Evolutionary conservation across 2,888 invertebrate genomes (phyloP).

Genomic region (Euclidia mi): DNA sequence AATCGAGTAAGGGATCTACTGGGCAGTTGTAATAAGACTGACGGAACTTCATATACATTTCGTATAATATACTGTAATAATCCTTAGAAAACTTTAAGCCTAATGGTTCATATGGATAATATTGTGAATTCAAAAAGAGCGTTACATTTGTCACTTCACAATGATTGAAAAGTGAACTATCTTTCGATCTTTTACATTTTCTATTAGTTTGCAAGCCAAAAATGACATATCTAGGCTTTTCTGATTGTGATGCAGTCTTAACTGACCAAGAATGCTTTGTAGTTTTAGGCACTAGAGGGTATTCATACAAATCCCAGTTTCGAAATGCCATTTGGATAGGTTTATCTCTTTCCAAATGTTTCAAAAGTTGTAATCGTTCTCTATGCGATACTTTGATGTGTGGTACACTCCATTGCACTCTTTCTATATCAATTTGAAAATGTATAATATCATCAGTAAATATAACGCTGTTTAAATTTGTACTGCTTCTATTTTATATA

Average conservation of each 20-base stretch:
- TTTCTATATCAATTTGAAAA: constrained; percentile 34
- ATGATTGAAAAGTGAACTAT: constrained; percentile 50
- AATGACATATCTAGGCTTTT: constrained; percentile 68
- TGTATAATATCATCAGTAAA: constrained; percentile 19
- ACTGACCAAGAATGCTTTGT: constrained; percentile 60
- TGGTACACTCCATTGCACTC: constrained; percentile 31
- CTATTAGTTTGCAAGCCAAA: constrained; percentile 25
- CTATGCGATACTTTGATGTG: constrained; percentile 37
- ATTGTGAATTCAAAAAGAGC: constrained; percentile 52
- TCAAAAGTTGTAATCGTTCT: constrained; percentile 28
- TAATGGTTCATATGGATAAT: constrained; percentile 53
- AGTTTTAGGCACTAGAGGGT: constrained; percentile 62
- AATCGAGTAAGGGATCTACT: constrained; percentile 40
- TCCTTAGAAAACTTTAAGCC: constrained; percentile 43
- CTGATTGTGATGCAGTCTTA: constrained; percentile 60
- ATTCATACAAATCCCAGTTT: constrained; percentile 70
- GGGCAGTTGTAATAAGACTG: constrained; percentile 51
- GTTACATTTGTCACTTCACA: constrained; percentile 65
- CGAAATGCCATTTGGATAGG: constrained; percentile 59
- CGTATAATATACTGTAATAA: constrained; percentile 50
- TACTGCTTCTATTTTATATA: constrained; percentile 60
- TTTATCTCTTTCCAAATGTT: constrained; percentile 54
- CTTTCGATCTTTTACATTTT: constrained; percentile 22
- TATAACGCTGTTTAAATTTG: constrained; percentile 54
- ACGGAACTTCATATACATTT: constrained; percentile 48